Evolutionary conservation across 2,888 invertebrate species (phyloP).

Genomic region (Oscheius sp.): DNA sequence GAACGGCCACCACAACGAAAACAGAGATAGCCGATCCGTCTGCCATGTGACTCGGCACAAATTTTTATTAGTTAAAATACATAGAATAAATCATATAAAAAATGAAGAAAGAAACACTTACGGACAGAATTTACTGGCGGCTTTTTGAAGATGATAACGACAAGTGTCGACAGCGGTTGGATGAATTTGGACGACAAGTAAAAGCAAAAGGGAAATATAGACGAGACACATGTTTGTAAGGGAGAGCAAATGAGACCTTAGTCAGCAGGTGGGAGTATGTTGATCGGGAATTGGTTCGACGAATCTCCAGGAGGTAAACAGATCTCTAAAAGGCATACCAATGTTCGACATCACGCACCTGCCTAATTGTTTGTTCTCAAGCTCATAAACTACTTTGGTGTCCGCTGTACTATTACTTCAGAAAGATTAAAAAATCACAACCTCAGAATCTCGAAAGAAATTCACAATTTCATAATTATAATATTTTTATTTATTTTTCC

Average conservation of each 20-base stretch:
- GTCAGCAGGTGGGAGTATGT: constrained; percentile 7
- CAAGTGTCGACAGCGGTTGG: neutral
- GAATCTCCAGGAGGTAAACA: constrained; percentile 1
- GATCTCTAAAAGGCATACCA: too few species aligned
- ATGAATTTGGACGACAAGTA: neutral
- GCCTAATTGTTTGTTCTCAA: too few species aligned
- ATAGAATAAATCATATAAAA: neutral
- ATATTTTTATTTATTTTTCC: too few species aligned
- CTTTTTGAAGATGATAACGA: neutral
- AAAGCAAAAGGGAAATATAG: neutral
- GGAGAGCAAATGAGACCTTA: constrained; percentile 1
- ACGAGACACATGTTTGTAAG: too few species aligned
- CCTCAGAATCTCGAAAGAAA: neutral
- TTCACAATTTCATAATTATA: neutral
- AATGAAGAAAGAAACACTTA: neutral
- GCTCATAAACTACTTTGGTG: too few species aligned
- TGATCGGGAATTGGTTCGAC: neutral
- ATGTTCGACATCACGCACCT: too few species aligned
- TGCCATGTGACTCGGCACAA: too few species aligned
- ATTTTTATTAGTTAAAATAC: too few species aligned
- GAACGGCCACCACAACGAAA: too few species aligned
- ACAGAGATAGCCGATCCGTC: too few species aligned
- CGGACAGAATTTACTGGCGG: constrained; percentile 15
- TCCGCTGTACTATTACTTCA: too few species aligned
- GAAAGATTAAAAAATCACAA: neutral